Percentiles rank a stretch among this genome's conserved stretches.
phyloP scores from a whole-genome alignment of 2,113 vertebrate genomes.

The Pedionomus torquatus region DNA sequence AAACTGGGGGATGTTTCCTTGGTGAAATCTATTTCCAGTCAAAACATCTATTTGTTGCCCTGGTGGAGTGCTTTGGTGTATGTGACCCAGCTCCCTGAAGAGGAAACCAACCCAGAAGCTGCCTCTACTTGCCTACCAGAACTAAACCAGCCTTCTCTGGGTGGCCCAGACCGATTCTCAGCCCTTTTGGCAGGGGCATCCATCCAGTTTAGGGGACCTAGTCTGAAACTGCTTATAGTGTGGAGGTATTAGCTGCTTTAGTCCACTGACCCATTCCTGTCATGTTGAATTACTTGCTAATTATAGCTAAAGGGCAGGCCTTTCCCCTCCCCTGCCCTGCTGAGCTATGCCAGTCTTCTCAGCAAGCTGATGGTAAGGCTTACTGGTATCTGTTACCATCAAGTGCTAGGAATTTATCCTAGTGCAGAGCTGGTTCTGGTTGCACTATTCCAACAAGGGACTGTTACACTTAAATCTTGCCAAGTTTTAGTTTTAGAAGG shows the following conservation, averaged over 20 bases:
- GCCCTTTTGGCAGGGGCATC: background rate
- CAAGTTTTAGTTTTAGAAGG: background rate
- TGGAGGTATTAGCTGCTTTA: background rate
- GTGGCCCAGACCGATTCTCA: background rate
- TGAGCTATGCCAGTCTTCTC: background rate
- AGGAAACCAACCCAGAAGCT: background rate
- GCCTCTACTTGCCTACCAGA: background rate
- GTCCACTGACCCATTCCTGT: background rate
- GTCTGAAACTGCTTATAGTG: rapidly evolving
- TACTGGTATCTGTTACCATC: background rate
- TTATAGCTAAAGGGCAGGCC: background rate
- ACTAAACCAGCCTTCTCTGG: rapidly evolving
- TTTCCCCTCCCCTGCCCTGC: background rate
- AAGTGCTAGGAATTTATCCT: background rate
- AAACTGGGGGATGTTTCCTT: background rate
- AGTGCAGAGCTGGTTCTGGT: background rate
- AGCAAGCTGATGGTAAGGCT: background rate
- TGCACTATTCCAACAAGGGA: background rate
- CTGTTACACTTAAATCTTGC: background rate
- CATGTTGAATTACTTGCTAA: background rate
- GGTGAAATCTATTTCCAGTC: constrained; percentile 4
- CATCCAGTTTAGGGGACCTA: background rate
- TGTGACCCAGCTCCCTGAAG: background rate
- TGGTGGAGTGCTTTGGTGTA: background rate
- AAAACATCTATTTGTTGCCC: background rate